Evolutionary conservation across 2,797 vertebrate genomes (phyloP).

Genomic region (Trematomus bernacchii): DNA sequence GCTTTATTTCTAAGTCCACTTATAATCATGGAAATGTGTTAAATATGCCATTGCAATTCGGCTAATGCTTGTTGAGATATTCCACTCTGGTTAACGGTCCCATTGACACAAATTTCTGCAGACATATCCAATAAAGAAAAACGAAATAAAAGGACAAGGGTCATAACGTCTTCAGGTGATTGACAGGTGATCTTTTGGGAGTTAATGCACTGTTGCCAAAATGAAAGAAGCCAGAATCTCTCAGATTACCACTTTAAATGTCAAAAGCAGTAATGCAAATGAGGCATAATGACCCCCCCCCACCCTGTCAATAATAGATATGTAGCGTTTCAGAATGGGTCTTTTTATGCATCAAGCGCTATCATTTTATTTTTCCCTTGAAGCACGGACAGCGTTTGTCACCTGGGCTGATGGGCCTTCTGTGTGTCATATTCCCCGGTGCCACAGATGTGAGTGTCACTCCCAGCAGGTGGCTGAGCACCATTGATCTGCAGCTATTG

Average conservation of each 20-base stretch:
- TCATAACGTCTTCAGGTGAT: constrained; percentile 13
- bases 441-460: constrained; percentile 37
- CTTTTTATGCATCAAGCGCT: constrained; percentile 24
- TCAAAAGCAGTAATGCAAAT: constrained; percentile 43
- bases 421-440: constrained; percentile 39
- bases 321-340: constrained; percentile 15
- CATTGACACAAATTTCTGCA: neutral
- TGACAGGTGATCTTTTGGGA: constrained; percentile 35
- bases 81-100: neutral
- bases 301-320: constrained; percentile 17
- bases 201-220: neutral
- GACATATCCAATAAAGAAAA: neutral
- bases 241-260: constrained; percentile 44
- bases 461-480: constrained; percentile 38
- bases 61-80: neutral
- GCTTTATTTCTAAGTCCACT: no score
- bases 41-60: neutral
- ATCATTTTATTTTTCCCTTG: constrained; percentile 12
- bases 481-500: constrained; percentile 50
- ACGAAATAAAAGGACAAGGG: constrained; percentile 4
- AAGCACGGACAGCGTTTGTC: constrained; percentile 37
- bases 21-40: no score
- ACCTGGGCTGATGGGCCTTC: constrained; percentile 46
- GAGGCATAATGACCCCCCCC: constrained; percentile 17
- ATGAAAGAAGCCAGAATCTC: constrained; percentile 20